Conservation (phyloP, 2,888 invertebrate genomes). For the Iphiclides podalirius region DNA sequence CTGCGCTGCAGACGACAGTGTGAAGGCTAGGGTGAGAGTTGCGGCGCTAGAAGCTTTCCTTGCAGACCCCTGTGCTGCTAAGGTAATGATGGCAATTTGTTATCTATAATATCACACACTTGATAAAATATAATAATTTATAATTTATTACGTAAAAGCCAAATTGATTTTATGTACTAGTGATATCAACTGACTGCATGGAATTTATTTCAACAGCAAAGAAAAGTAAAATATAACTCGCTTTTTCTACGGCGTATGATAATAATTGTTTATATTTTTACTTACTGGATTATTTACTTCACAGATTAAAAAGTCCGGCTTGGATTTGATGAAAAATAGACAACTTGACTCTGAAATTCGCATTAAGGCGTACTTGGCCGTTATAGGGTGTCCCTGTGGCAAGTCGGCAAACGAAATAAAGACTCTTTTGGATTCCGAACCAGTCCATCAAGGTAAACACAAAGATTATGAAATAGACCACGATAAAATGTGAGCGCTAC, state of each 20-base stretch:
- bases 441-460: conserved; percentile 84
- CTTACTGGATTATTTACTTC: neutral
- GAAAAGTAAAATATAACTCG: too few species aligned
- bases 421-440: conserved; percentile 85
- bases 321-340: conserved; percentile 84
- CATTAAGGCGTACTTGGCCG: conserved; percentile 90
- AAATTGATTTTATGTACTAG: too few species aligned
- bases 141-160: too few species aligned
- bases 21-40: conserved; percentile 84
- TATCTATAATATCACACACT: too few species aligned
- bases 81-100: conserved; percentile 49
- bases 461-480: too few species aligned
- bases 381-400: conserved; percentile 87
- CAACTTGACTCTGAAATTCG: conserved; percentile 92
- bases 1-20: conserved; percentile 81
- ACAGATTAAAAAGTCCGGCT: conserved; percentile 72
- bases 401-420: conserved; percentile 86
- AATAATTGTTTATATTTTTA: too few species aligned
- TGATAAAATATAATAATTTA: too few species aligned
- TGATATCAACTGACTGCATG: too few species aligned
- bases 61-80: conserved; percentile 83
- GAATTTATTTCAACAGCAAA: too few species aligned
- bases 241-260: too few species aligned
- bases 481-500: too few species aligned
- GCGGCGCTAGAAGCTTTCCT: conserved; percentile 89